A percentile compares a stretch with the other conserved stretches of the same genome.
Evolutionary conservation across 2,113 vertebrate genomes (phyloP).

Genomic region (Gallinago media): DNA sequence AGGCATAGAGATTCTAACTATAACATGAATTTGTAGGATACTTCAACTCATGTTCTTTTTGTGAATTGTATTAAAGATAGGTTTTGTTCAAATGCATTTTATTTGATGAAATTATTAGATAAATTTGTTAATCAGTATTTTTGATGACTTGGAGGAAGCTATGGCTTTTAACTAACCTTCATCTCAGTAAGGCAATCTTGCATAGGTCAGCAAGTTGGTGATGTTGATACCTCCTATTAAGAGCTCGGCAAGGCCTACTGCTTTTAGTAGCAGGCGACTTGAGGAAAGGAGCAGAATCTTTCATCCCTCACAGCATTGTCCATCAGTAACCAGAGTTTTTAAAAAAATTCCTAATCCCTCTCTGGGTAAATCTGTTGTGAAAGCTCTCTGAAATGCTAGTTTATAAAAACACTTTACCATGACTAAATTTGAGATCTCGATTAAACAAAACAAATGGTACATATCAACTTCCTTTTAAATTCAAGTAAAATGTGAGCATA

Average conservation of each 20-base stretch:
- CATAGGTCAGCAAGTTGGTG: neutral
- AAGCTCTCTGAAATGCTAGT: neutral
- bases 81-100: neutral
- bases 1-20: neutral
- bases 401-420: neutral
- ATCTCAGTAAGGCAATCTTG: neutral
- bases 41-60: neutral
- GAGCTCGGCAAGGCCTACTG: neutral
- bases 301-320: neutral
- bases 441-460: neutral
- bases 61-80: neutral
- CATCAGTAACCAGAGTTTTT: neutral
- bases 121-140: neutral
- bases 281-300: neutral
- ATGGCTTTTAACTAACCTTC: neutral
- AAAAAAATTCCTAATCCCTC: neutral
- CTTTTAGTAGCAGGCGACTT: neutral
- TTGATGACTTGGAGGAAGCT: neutral
- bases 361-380: neutral
- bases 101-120: fast-evolving
- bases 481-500: neutral
- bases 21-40: neutral
- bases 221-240: too few species aligned
- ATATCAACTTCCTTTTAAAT: neutral
- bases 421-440: neutral